Percentiles rank a stretch among this genome's conserved stretches.
Conservation (phyloP, 2,113 vertebrate genomes). For the Lates calcarifer region DNA sequence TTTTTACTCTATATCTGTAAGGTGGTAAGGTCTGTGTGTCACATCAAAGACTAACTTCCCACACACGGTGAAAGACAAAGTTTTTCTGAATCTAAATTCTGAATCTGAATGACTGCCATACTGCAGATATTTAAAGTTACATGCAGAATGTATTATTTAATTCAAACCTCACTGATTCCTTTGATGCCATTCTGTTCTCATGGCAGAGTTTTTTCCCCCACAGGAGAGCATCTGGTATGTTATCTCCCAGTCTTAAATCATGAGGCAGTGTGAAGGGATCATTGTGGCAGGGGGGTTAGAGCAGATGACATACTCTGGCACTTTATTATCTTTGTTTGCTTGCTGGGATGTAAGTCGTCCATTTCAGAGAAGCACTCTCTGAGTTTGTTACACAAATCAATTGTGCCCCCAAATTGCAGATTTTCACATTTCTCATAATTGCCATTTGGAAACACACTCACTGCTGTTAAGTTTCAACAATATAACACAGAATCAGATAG, state of each 20-base stretch:
- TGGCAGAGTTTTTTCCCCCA: constrained; percentile 51
- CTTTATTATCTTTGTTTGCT: constrained; percentile 56
- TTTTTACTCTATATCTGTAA: neutral
- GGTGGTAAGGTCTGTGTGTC: neutral
- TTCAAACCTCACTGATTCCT: constrained; percentile 55
- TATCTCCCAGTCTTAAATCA: constrained; percentile 65
- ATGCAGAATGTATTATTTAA: constrained; percentile 71
- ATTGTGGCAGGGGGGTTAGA: constrained; percentile 51
- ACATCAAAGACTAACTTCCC: constrained; percentile 3
- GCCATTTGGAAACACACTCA: neutral
- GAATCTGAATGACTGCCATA: constrained; percentile 27
- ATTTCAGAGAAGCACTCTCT: constrained; percentile 7
- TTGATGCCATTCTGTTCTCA: constrained; percentile 64
- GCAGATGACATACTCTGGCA: constrained; percentile 38
- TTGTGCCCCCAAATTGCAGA: neutral
- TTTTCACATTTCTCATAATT: neutral
- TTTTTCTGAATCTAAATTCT: constrained; percentile 26
- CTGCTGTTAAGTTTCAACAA: neutral
- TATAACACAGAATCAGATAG: neutral
- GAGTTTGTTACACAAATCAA: neutral
- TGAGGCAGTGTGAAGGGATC: constrained; percentile 59
- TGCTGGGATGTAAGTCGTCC: constrained; percentile 26
- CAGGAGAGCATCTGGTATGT: constrained; percentile 72
- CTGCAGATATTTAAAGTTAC: constrained; percentile 61
- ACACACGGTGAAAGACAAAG: constrained; percentile 1